Evolutionary conservation across 2,888 invertebrate genomes (phyloP).

Genomic region (Nebria brevicollis): DNA sequence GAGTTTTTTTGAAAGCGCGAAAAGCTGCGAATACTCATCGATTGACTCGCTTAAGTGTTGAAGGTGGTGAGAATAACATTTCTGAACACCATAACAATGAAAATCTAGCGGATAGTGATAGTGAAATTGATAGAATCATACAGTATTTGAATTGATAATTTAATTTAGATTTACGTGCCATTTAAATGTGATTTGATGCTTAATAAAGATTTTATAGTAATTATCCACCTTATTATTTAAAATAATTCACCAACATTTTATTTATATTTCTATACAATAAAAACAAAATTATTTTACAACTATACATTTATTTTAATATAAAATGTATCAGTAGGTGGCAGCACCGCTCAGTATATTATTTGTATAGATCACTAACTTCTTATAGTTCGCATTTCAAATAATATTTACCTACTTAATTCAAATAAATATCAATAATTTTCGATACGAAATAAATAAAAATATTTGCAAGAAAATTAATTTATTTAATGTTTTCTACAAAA

Average conservation of each 20-base stretch:
- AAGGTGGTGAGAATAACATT: background rate
- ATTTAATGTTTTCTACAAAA: background rate
- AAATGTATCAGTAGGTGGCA: no score
- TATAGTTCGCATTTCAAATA: no score
- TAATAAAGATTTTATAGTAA: background rate
- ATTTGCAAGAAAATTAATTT: no score
- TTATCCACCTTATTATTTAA: background rate
- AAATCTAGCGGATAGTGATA: constrained; percentile 13
- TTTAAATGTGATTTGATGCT: background rate
- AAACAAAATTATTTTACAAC: no score
- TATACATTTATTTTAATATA: no score
- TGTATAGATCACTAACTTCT: no score
- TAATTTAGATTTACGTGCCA: background rate
- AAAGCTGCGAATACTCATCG: background rate
- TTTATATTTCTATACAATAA: no score
- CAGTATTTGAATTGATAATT: background rate
- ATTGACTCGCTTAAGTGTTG: constrained; percentile 13
- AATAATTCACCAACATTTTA: background rate
- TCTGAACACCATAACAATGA: background rate
- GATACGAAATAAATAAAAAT: no score
- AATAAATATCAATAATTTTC: no score
- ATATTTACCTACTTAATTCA: no score
- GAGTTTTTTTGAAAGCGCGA: constrained; percentile 13
- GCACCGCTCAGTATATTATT: no score
- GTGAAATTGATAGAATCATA: constrained; percentile 29